A percentile compares a stretch with the other conserved stretches of the same genome.
Conservation (phyloP, 2,888 invertebrate species). For the Apamea crenata region DNA sequence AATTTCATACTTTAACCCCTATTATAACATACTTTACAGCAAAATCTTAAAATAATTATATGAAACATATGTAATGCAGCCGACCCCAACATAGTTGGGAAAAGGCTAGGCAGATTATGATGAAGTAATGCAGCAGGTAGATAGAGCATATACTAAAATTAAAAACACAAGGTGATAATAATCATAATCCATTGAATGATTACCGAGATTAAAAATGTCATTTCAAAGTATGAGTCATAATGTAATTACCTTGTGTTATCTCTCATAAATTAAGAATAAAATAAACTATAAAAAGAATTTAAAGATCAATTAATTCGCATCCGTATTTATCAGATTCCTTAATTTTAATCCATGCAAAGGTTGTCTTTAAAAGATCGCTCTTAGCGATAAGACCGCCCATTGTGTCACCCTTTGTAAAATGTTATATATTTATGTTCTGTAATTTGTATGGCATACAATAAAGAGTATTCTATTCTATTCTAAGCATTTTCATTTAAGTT, state of each 20-base stretch:
- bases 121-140: background rate
- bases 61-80: background rate
- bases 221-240: background rate
- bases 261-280: background rate
- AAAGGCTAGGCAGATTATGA: too few relatives aligned
- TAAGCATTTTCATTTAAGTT: background rate
- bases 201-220: conserved; percentile 9
- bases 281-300: background rate
- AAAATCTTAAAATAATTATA: background rate
- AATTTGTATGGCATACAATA: too few relatives aligned
- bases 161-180: conserved; percentile 15
- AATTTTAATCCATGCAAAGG: too few relatives aligned
- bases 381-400: too few relatives aligned
- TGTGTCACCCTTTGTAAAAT: too few relatives aligned
- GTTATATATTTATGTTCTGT: too few relatives aligned
- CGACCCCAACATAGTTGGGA: too few relatives aligned
- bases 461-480: too few relatives aligned
- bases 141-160: background rate
- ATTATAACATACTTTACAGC: background rate
- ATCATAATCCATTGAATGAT: conserved; percentile 25
- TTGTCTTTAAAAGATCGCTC: too few relatives aligned
- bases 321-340: too few relatives aligned
- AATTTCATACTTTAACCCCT: too few relatives aligned
- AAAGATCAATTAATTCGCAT: background rate
- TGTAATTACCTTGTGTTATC: conserved; percentile 2